Evolutionary conservation across 2,888 invertebrate species (phyloP).

Genomic region (Harpalus rubripes): DNA sequence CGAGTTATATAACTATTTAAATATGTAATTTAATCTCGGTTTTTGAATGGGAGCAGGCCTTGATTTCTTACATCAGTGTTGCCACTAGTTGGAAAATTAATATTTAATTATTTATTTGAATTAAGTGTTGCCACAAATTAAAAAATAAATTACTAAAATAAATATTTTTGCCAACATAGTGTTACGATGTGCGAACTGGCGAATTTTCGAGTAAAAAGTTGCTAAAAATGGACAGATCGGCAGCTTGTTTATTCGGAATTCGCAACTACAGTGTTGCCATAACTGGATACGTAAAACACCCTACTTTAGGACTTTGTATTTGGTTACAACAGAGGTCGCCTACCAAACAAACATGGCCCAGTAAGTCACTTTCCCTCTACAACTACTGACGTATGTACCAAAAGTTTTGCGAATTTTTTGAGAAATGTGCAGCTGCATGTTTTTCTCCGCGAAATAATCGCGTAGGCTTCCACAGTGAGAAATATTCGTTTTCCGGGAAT

Average conservation of each 20-base stretch:
- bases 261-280: conserved; percentile 97
- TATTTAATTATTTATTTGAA: conserved; percentile 4
- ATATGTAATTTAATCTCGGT: no score
- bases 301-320: conserved; percentile 90
- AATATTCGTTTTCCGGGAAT: no score
- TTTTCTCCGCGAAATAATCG: no score
- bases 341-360: conserved; percentile 97
- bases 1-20: no score
- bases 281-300: conserved; percentile 93
- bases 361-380: conserved; percentile 77
- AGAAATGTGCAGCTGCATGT: no score
- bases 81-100: not conserved
- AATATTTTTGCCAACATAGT: conserved; percentile 79
- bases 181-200: conserved; percentile 92
- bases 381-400: no score
- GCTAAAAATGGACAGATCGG: conserved; percentile 93
- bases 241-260: conserved; percentile 95
- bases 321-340: conserved; percentile 96
- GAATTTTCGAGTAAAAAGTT: conserved; percentile 83
- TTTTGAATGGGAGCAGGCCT: no score
- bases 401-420: no score
- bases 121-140: no score
- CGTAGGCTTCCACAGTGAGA: no score
- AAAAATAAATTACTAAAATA: not conserved
- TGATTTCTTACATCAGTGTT: no score